Conservation (phyloP, 2,113 vertebrate species). For the Aix galericulata region DNA sequence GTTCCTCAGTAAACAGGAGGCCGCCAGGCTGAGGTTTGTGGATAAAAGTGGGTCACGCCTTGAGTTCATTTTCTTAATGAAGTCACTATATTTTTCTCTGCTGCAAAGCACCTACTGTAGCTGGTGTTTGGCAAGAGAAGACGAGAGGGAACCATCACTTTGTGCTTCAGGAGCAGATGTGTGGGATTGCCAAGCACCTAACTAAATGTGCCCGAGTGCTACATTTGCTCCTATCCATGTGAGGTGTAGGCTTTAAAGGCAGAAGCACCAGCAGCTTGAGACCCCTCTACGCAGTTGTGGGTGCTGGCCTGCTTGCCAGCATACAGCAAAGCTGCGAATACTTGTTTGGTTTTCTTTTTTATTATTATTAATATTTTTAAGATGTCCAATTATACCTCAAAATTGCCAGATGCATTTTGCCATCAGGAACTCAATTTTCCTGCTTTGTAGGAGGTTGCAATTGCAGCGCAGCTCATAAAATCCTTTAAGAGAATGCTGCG, state of each 20-base stretch:
- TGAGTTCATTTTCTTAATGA: background rate
- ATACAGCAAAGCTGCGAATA: accelerated
- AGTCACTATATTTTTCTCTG: accelerated
- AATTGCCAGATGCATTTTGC: accelerated
- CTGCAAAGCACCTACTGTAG: accelerated
- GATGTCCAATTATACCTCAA: accelerated
- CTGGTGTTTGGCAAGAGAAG: background rate
- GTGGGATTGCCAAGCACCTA: accelerated
- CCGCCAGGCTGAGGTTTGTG: accelerated
- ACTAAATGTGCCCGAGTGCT: accelerated
- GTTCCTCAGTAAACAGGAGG: accelerated
- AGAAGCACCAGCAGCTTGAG: too few species aligned
- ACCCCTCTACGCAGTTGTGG: accelerated
- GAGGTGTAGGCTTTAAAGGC: background rate
- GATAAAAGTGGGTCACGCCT: background rate
- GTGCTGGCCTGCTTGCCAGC: background rate
- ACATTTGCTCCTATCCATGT: accelerated
- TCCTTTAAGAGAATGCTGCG: too few species aligned
- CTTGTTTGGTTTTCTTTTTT: background rate
- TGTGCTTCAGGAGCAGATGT: accelerated
- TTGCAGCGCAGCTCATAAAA: background rate
- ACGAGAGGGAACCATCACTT: too few species aligned
- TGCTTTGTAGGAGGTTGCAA: background rate
- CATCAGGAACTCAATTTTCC: accelerated
- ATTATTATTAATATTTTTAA: too few species aligned